Conservation (phyloP, 2,797 vertebrate genomes). For the Xyrichtys novacula region DNA sequence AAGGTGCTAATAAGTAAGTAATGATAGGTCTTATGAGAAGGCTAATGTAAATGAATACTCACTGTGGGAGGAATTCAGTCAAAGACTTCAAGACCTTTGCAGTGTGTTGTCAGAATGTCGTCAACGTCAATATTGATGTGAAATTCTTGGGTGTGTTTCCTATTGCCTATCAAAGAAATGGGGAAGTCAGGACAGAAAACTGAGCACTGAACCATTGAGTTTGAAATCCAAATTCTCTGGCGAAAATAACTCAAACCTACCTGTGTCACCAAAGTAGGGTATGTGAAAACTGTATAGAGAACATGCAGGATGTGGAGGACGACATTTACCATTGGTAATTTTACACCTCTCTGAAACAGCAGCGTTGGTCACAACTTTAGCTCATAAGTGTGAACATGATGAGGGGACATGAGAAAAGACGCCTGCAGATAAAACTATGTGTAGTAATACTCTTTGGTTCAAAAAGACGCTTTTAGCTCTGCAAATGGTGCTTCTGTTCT, state of each 20-base stretch:
- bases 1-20: too few relatives aligned
- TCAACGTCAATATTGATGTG: slow-evolving; percentile 2
- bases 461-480: too few relatives aligned
- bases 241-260: neutral
- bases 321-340: neutral
- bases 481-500: too few relatives aligned
- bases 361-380: too few relatives aligned
- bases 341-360: neutral
- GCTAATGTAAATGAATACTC: slow-evolving; percentile 37
- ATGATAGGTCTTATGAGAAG: too few relatives aligned
- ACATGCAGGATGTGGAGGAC: neutral
- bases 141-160: slow-evolving; percentile 59
- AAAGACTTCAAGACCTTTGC: neutral
- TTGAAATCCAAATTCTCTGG: neutral
- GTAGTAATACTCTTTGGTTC: too few relatives aligned
- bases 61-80: slow-evolving; percentile 23
- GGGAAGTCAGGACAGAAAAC: slow-evolving; percentile 46
- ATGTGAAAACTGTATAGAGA: neutral
- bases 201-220: neutral
- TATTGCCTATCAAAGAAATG: slow-evolving; percentile 39
- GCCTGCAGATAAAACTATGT: too few relatives aligned
- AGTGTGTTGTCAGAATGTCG: neutral
- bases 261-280: neutral
- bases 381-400: neutral
- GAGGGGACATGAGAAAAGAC: neutral